Base-by-base conservation (phyloP, 2,888 invertebrate genomes). In the Drosophila colorata region DNA sequence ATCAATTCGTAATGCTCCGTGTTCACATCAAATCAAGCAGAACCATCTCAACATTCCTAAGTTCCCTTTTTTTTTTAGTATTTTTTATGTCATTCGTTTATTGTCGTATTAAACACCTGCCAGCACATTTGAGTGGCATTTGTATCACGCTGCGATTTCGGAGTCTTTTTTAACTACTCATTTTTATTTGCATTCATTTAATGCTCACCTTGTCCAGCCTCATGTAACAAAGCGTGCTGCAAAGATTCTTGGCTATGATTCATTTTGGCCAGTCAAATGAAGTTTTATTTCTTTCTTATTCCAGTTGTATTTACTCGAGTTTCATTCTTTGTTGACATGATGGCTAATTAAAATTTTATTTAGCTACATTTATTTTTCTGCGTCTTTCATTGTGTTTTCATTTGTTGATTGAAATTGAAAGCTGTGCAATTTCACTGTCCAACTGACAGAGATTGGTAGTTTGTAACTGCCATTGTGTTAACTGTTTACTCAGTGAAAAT, bases 11-110 rank as follows among this genome's bases (percentile, higher is more conserved):
- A 51, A 58, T 63, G 35, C 65, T 38, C 25, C 13, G 47, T 53
- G 59, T 86, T 87, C 82, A 70, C 80, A 84, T 77, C 67, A 70
- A 77, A 71, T 87, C 81, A 87, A 75, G 78, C 85, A 72, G 71
- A 87, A 84, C 81, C 70, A 61, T 69, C 57, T 46, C 41, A n/a
- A 49, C 59, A 85, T 80, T 70, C 83, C 73, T 41, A 14, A 65
- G 61, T 48, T 67, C 13, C 47, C 31, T 4, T 14, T 38, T 52
- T 47, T 18, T 13, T 57, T 31, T 13, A 7, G 11, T 11, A 7
- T 25, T 40, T 33, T 47, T 47, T 28, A 33, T 43, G 33, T 14
- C 14, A 14, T n/a, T 46, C 41, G 13, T 58, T 55, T 65, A 31
- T 51, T 51, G 53, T 37, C 40, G 37, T 57, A 43, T 68, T 41